Base-by-base conservation (phyloP, 2,113 vertebrate species). In the Fulica atra region DNA sequence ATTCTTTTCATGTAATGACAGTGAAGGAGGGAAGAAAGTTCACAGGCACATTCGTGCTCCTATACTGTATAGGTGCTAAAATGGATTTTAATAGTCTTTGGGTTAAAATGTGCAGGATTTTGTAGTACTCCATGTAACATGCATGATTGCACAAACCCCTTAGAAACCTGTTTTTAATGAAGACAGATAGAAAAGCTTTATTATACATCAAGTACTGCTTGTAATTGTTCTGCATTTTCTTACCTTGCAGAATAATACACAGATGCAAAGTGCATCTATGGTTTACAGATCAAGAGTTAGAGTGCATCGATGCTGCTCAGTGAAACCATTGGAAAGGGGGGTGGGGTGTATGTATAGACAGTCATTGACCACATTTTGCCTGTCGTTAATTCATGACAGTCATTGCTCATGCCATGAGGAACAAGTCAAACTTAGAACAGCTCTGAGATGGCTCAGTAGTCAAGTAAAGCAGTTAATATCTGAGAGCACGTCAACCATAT, bases 341-440 rank as follows among this genome's bases (percentile, higher is more conserved):
- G 8, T 50, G 23, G 50, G 12, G 24, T 11, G n/a, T 25, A 19
- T 28, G 0, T 46, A 1, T 16, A 10, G 7, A 40, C 28, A 15
- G 6, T 35, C 7, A 9, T 4, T 0, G 7, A 35, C 21, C 61
- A 13, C 13, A 59, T 59, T 7, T 40, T 61, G 59, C 26, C 21
- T 69, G 0, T 53, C 5, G 28, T 48, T 90, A 44, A 50, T 48
- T 63, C 19, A 14, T 20, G 40, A 26, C 23, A 20, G 46, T 26
- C 35, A 38, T 33, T 46, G 19, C 18, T 51, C 0, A 0, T 66
- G 36, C 60, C 9, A 1, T 1, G 2, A 20, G 64, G 68, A 81
- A 4, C 28, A 29, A 53, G 25, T 81, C 40, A 68, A 60, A 29
- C 42, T 42, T 70, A 5, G 7, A 46, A 40, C 40, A 65, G 19